phyloP scores from a whole-genome alignment of 2,888 invertebrate species.

The Mesodorylaimus sp. region DNA sequence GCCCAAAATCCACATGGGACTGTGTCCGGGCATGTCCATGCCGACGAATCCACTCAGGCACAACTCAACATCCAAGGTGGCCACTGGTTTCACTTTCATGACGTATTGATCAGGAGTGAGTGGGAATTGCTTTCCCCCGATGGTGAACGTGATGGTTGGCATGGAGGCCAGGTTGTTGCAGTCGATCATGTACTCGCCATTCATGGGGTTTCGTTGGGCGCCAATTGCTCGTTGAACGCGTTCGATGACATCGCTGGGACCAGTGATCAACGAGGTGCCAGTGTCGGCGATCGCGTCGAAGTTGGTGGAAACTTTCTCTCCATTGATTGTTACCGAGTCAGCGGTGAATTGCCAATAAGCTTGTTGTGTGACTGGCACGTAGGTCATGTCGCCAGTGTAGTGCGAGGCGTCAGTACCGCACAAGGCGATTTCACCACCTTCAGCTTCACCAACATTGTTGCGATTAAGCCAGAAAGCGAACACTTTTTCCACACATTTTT shows the following conservation, averaged over 20 bases:
- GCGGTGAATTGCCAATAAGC: conserved; percentile 89
- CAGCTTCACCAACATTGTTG: conserved; percentile 8
- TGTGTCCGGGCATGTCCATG: conserved; percentile 76
- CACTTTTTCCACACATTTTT: conserved; percentile 7
- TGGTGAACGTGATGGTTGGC: conserved; percentile 12
- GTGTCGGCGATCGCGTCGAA: conserved; percentile 89
- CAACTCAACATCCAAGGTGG: conserved; percentile 61
- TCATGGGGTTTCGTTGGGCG: conserved; percentile 55
- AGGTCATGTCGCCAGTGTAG: conserved; percentile 70
- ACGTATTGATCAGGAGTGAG: conserved; percentile 12
- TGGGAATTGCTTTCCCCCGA: conserved; percentile 12
- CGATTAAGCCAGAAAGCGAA: conserved; percentile 14
- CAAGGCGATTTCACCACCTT: conserved; percentile 14
- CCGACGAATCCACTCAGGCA: conserved; percentile 88
- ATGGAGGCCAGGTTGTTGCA: conserved; percentile 38
- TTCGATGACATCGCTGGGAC: conserved; percentile 57
- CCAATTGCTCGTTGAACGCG: conserved; percentile 51
- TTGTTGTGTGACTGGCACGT: conserved; percentile 57
- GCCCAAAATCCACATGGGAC: conserved; percentile 87
- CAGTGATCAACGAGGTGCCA: conserved; percentile 82
- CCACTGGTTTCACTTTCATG: no score
- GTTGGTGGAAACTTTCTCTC: conserved; percentile 32
- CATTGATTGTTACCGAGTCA: conserved; percentile 39
- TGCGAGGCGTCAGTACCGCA: conserved; percentile 84
- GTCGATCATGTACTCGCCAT: conserved; percentile 40